Evolutionary conservation across 2,113 vertebrate species (phyloP).

Genomic region (Peromyscus polionotus): DNA sequence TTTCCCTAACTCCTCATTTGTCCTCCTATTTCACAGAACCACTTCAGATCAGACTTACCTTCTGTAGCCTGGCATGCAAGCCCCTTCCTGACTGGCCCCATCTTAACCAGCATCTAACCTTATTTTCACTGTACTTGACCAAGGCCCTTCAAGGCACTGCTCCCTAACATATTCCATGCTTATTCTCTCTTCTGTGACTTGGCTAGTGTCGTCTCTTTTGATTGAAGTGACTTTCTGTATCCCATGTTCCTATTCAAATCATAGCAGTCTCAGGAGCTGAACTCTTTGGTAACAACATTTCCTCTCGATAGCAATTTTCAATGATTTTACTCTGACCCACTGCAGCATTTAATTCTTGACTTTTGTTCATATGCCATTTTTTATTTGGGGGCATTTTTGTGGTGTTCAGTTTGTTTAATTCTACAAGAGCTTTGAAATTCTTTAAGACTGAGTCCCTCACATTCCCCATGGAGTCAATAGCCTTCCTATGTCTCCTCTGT

Average conservation of each 20-base stretch:
- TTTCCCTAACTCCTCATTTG: conserved; percentile 3
- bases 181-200: neutral
- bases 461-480: neutral
- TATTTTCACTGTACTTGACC: conserved; percentile 22
- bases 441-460: conserved; percentile 34
- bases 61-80: conserved; percentile 4
- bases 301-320: neutral
- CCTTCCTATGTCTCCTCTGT: conserved; percentile 44
- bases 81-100: neutral
- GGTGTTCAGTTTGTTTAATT: conserved; percentile 3
- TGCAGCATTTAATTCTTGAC: neutral
- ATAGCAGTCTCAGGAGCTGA: neutral
- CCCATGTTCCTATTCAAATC: conserved; percentile 24
- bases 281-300: conserved; percentile 36
- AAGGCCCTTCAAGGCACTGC: neutral
- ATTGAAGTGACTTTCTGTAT: conserved; percentile 2
- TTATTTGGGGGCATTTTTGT: conserved; percentile 33
- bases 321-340: neutral
- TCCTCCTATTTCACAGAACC: conserved; percentile 27
- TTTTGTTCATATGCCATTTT: conserved; percentile 10
- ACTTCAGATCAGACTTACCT: neutral
- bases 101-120: neutral
- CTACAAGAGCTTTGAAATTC: conserved; percentile 35
- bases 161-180: neutral
- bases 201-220: neutral